Base-by-base conservation (phyloP, 2,888 invertebrate species). In the Microplitis manilae region DNA sequence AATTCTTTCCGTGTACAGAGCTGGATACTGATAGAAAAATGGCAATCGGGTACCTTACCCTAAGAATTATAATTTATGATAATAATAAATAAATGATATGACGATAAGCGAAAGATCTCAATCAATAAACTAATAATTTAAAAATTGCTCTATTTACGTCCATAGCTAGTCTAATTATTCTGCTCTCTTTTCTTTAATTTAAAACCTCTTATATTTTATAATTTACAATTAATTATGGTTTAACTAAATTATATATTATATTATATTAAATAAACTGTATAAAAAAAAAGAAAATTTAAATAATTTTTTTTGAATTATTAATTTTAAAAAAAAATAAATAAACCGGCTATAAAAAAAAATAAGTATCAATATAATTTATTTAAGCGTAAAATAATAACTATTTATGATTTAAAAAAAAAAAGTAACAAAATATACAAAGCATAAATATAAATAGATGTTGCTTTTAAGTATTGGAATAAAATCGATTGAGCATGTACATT, bases 401-500 rank as follows among this genome's bases (percentile, higher is more conserved):
- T 9, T 50, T 13, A 50, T 50, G 13, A 50, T 13, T 50, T 9
- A 50, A 50, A 9, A 8, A 41, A 41, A 41, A 9, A 8, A 40
- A 68, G 40, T 39, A n/a, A 68, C 13, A n/a, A 39, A 39, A n/a
- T n/a, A 39, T 15, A 15, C 2, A 30, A 30, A 39, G 39, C 4
- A 15, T 15, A 41, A n/a, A 39, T 40, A 8, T 39, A 40, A 39
- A 39, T 30, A n/a, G 15, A 6, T 50, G 50, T n/a, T 13, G 17
- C 40, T 17, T 40, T n/a, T 41, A 59, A 59, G 71, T 61, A 61
- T 67, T 40, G 30, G 6, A 67, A 60, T 30, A 68, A 60, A 68
- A 72, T 77, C 73, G 61, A 50, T 61, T 61, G 15, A 39, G 38
- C 68, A 61, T 50, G 40, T 72, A 68, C 50, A 50, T 6, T 50